A percentile compares a stretch with the other conserved stretches of the same genome.
Evolutionary conservation across 2,113 vertebrate species (phyloP).

Genomic region (Tragulus kanchil): DNA sequence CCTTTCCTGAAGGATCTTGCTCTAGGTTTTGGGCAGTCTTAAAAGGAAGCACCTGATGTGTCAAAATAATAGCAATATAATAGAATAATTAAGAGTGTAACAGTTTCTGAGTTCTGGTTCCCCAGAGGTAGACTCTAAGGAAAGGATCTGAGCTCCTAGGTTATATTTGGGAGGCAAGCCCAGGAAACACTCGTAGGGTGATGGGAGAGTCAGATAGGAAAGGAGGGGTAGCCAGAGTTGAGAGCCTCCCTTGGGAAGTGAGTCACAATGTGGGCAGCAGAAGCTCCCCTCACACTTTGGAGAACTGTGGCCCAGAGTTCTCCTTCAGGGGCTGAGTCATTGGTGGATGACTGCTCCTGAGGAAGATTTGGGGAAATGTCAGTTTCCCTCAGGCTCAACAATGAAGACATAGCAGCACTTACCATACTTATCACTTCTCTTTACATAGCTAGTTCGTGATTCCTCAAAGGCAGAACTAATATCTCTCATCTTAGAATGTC

Average conservation of each 20-base stretch:
- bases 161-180: background rate
- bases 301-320: background rate
- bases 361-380: background rate
- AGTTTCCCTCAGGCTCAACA: background rate
- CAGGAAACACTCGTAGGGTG: background rate
- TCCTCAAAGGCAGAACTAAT: background rate
- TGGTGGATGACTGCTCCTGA: background rate
- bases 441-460: background rate
- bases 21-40: background rate
- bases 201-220: background rate
- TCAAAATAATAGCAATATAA: background rate
- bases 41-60: background rate
- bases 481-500: background rate
- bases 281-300: background rate
- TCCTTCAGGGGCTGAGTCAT: accelerated
- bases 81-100: background rate
- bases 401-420: background rate
- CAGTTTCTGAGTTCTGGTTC: background rate
- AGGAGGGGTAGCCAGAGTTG: background rate
- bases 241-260: background rate
- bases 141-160: background rate
- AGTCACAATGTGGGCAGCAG: background rate
- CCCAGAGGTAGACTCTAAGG: background rate
- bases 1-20: background rate
- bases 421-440: background rate